Percentiles rank a stretch among this genome's conserved stretches.
These are phyloP conservation scores for Otis tarda DNA, from an alignment of 2,113 vertebrate genomes.

Conservation along the genomic window DNA sequence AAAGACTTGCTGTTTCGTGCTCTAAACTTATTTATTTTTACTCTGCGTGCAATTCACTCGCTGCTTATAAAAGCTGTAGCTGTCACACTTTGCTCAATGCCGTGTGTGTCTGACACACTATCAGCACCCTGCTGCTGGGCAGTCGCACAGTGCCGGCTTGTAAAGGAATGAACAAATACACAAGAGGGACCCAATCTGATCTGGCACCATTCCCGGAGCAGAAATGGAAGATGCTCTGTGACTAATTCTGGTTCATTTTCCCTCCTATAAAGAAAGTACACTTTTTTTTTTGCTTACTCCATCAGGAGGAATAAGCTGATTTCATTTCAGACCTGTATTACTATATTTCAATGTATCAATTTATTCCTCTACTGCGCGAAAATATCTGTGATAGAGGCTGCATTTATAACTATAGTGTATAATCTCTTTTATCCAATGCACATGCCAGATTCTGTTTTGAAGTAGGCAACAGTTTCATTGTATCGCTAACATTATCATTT, in stretches of 20 bases:
- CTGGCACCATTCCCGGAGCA: constrained; percentile 62
- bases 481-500: neutral
- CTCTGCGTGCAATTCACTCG: neutral
- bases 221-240: constrained; percentile 38
- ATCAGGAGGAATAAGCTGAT: neutral
- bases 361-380: neutral
- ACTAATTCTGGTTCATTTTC: constrained; percentile 37
- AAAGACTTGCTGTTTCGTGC: neutral
- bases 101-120: constrained; percentile 32
- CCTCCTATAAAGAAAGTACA: neutral
- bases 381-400: neutral
- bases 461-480: neutral
- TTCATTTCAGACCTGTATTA: neutral
- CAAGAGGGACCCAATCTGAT: constrained; percentile 64
- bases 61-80: neutral
- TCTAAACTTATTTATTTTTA: neutral
- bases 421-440: neutral
- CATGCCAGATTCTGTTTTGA: neutral
- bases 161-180: constrained; percentile 37
- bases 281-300: neutral
- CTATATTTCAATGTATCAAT: neutral
- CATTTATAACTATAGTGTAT: neutral
- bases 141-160: constrained; percentile 44
- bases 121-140: constrained; percentile 51
- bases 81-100: constrained; percentile 43